phyloP scores from a whole-genome alignment of 2,888 invertebrate species.

The Acrocyrtus sp. region DNA sequence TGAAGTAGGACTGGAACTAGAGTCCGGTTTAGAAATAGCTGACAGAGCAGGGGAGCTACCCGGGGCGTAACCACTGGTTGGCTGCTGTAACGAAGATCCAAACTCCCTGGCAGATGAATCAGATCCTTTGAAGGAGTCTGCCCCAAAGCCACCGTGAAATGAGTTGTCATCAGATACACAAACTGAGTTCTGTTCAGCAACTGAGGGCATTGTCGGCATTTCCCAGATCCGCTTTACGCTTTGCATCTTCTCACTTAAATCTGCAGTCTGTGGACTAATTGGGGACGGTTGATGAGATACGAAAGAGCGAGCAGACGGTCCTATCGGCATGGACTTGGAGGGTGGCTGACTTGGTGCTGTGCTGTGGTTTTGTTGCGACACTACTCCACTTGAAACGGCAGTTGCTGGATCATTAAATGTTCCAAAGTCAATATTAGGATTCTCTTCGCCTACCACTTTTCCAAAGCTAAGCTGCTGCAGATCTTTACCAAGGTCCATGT shows the following conservation, averaged over 20 bases:
- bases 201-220: slow-evolving; percentile 48
- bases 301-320: slow-evolving; percentile 34
- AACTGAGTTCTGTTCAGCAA: slow-evolving; percentile 52
- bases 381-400: slow-evolving; percentile 9
- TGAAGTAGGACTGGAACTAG: slow-evolving; percentile 59
- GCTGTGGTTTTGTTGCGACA: slow-evolving; percentile 28
- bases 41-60: slow-evolving; percentile 56
- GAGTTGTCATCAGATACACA: slow-evolving; percentile 46
- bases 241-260: slow-evolving; percentile 60
- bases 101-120: slow-evolving; percentile 49
- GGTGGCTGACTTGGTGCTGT: slow-evolving; percentile 21
- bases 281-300: slow-evolving; percentile 60
- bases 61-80: slow-evolving; percentile 54
- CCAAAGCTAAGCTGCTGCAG: slow-evolving; percentile 49
- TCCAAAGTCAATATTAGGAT: slow-evolving; percentile 51
- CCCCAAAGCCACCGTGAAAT: slow-evolving; percentile 53
- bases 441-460: slow-evolving; percentile 41
- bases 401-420: slow-evolving; percentile 44
- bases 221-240: slow-evolving; percentile 61
- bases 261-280: slow-evolving; percentile 60
- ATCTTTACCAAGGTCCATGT: slow-evolving; percentile 52
- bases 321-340: slow-evolving; percentile 30
- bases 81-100: slow-evolving; percentile 52
- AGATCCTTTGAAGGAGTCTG: slow-evolving; percentile 52
- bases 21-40: slow-evolving; percentile 62